Evolutionary conservation across 2,888 invertebrate species (phyloP).

Genomic region (Erebia aethiops): DNA sequence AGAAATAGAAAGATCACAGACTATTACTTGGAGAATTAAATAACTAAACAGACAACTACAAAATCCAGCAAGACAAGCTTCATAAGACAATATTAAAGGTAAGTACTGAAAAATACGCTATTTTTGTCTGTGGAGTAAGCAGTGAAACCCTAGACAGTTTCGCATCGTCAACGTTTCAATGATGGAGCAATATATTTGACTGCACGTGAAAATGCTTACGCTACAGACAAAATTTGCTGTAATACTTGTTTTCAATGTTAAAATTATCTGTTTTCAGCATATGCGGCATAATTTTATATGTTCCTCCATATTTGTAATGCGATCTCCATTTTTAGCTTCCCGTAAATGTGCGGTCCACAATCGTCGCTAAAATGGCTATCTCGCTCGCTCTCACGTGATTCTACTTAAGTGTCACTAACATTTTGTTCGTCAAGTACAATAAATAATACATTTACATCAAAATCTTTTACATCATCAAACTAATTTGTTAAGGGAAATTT

Average conservation of each 20-base stretch:
- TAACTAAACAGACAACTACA: conserved; percentile 21
- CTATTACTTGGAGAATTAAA: conserved; percentile 23
- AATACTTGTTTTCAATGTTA: not conserved
- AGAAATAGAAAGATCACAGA: conserved; percentile 26
- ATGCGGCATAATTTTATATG: not conserved
- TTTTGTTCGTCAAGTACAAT: conserved; percentile 35
- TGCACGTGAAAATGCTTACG: not conserved
- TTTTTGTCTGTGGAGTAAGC: conserved; percentile 5
- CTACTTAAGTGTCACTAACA: conserved; percentile 39
- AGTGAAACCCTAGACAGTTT: not conserved
- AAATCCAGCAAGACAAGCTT: conserved; percentile 31
- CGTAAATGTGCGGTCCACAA: conserved; percentile 35
- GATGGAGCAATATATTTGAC: not conserved
- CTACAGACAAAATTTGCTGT: not conserved
- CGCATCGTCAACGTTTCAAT: not conserved
- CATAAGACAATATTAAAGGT: conserved; percentile 29
- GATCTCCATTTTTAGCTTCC: conserved; percentile 24
- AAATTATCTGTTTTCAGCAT: conserved; percentile 11
- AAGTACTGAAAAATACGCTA: conserved; percentile 21
- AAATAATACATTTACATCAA: conserved; percentile 16
- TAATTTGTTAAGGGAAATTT: conserved; percentile 5
- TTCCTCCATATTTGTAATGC: not conserved
- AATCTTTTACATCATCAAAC: conserved; percentile 15
- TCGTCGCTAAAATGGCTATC: conserved; percentile 47
- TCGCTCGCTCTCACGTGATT: conserved; percentile 61